Evolutionary conservation across 2,888 invertebrate genomes (phyloP).

Genomic region (Chouioia cunea): DNA sequence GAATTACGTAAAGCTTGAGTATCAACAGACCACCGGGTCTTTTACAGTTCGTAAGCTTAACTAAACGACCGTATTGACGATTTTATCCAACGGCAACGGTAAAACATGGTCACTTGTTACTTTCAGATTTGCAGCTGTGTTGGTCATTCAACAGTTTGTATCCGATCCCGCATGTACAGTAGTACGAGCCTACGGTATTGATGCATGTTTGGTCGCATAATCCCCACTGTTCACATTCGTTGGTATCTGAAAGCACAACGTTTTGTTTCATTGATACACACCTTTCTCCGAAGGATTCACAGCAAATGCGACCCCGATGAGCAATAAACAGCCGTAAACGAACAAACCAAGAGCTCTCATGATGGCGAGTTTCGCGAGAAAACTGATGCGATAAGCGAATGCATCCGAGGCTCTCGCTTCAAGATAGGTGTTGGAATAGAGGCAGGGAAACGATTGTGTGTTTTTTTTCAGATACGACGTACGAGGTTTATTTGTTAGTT

Average conservation of each 20-base stretch:
- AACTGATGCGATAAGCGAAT: not conserved
- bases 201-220: slow-evolving; percentile 79
- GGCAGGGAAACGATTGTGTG: too few relatives aligned
- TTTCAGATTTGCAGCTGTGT: slow-evolving; percentile 71
- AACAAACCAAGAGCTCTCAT: not conserved
- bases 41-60: too few relatives aligned
- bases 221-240: slow-evolving; percentile 76
- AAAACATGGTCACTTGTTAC: slow-evolving; percentile 48
- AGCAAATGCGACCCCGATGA: not conserved
- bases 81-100: not conserved
- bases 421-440: not conserved
- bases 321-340: not conserved
- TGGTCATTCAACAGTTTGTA: slow-evolving; percentile 71
- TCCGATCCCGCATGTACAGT: slow-evolving; percentile 75
- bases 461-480: too few relatives aligned
- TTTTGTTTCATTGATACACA: slow-evolving; percentile 10
- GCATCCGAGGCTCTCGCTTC: not conserved
- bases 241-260: slow-evolving; percentile 69
- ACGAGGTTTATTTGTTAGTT: too few relatives aligned
- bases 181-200: slow-evolving; percentile 73
- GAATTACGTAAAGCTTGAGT: too few relatives aligned
- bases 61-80: too few relatives aligned
- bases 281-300: not conserved
- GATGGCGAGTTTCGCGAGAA: not conserved
- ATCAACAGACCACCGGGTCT: too few relatives aligned